phyloP scores from a whole-genome alignment of 2,113 vertebrate genomes.

The Microtus ochrogaster region DNA sequence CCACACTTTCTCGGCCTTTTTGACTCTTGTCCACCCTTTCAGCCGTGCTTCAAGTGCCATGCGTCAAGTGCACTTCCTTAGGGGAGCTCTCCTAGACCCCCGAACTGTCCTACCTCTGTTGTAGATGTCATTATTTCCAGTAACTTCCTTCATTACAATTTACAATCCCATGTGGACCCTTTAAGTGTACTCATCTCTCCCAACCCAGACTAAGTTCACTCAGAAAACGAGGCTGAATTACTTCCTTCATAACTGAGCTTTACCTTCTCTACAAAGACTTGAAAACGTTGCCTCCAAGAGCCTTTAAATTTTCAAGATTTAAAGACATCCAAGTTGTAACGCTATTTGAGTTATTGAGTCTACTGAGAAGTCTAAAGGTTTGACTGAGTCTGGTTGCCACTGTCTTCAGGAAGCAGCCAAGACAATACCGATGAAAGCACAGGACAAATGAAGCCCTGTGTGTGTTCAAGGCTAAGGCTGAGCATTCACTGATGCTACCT shows the following conservation, averaged over 20 bases:
- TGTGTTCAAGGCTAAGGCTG: neutral
- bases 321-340: neutral
- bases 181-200: slow-evolving; percentile 7
- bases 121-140: neutral
- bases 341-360: neutral
- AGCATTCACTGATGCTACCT: neutral
- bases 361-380: slow-evolving; percentile 16
- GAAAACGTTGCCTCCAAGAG: neutral
- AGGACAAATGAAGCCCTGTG: neutral
- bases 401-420: neutral
- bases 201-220: neutral
- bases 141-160: neutral
- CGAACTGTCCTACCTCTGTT: neutral
- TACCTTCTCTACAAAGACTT: neutral
- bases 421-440: neutral
- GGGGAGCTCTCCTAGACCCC: neutral
- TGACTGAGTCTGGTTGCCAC: neutral
- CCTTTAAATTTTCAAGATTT: slow-evolving; percentile 18
- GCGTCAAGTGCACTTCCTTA: neutral
- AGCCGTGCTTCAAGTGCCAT: neutral
- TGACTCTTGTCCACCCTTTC: neutral
- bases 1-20: neutral
- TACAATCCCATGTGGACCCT: neutral
- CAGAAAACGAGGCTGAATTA: neutral
- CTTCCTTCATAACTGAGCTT: neutral